Evolutionary conservation across 2,888 invertebrate genomes (phyloP).

Genomic region (Odontocolon sp.): DNA sequence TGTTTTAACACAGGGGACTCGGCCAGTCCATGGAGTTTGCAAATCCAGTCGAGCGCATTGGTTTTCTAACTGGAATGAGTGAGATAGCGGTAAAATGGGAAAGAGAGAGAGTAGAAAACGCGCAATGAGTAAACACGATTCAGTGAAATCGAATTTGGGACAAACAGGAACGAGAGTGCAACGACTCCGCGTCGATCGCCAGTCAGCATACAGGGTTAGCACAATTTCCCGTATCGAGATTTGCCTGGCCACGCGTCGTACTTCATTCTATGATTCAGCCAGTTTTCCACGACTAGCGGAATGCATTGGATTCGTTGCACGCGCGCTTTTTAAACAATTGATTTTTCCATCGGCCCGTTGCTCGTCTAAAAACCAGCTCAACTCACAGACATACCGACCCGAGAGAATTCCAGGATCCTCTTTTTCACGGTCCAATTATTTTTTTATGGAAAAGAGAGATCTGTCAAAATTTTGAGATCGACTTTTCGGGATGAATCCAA

Average conservation of each 20-base stretch:
- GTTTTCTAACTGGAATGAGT: conserved; percentile 23
- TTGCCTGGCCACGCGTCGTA: neutral
- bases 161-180: neutral
- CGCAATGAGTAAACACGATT: conserved; percentile 54
- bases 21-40: conserved; percentile 25
- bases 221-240: conserved; percentile 6
- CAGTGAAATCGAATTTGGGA: conserved; percentile 46
- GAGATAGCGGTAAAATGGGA: conserved; percentile 23
- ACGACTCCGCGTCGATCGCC: neutral
- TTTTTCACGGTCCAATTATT: neutral
- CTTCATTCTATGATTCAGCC: neutral
- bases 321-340: neutral
- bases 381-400: neutral
- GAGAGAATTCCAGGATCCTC: neutral
- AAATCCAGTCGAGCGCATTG: conserved; percentile 50
- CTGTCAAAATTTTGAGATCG: no score
- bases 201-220: neutral
- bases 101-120: conserved; percentile 42
- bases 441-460: neutral
- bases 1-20: conserved; percentile 29
- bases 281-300: neutral
- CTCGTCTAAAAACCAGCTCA: no score
- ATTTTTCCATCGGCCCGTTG: neutral
- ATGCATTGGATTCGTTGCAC: neutral
- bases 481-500: no score